phyloP scores from a whole-genome alignment of 1,140 invertebrate genomes.

The Aphaenogaster rudis region DNA sequence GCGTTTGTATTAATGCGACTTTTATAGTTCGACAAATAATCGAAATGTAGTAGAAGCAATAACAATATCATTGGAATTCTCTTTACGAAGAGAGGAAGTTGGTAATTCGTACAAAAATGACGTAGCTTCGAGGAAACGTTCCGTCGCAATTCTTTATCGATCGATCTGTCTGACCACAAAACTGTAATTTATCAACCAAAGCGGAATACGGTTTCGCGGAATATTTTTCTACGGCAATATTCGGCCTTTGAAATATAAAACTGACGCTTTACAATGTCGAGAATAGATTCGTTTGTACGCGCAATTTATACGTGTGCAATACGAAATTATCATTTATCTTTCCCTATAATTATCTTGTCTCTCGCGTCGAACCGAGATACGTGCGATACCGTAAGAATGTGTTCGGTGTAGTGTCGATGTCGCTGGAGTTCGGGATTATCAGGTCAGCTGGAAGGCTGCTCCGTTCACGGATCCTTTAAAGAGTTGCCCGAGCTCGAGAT shows the following conservation, averaged over 20 bases:
- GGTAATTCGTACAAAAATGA: constrained; percentile 40
- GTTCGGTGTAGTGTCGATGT: constrained; percentile 8
- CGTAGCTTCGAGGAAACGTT: constrained; percentile 3
- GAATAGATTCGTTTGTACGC: background rate
- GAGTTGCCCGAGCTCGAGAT: constrained; percentile 43
- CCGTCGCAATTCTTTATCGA: constrained; percentile 41
- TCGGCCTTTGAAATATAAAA: background rate
- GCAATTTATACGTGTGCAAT: background rate
- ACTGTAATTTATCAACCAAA: constrained; percentile 52
- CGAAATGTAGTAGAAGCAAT: constrained; percentile 30
- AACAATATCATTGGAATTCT: constrained; percentile 35
- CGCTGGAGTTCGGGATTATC: constrained; percentile 7
- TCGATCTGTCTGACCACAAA: constrained; percentile 36
- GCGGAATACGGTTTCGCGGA: background rate
- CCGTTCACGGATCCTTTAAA: constrained; percentile 55
- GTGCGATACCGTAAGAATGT: background rate
- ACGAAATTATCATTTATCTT: background rate
- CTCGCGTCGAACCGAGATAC: background rate
- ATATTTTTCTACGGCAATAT: constrained; percentile 26
- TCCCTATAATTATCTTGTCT: background rate
- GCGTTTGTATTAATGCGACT: constrained; percentile 44
- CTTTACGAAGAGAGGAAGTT: constrained; percentile 17
- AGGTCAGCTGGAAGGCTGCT: background rate
- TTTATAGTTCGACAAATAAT: constrained; percentile 42
- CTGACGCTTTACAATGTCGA: background rate